Evolutionary conservation across 2,888 invertebrate species (phyloP).

Genomic region (Pachycephus smyrnensis): DNA sequence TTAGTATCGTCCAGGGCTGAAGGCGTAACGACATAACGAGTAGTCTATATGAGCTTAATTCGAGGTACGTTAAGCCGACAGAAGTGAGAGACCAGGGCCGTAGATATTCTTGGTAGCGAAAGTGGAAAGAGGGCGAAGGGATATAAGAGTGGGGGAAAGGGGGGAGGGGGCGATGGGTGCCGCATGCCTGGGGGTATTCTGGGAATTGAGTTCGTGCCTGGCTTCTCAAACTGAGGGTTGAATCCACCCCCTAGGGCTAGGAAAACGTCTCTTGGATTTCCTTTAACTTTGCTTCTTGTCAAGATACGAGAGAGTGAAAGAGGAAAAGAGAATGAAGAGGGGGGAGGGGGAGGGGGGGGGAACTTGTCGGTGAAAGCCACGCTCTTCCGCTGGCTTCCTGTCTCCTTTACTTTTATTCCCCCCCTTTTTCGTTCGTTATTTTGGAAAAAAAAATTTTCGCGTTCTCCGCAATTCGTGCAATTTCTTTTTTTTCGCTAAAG

Average conservation of each 20-base stretch:
- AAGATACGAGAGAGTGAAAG: not conserved
- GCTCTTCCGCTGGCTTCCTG: not conserved
- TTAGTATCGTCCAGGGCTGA: constrained; percentile 12
- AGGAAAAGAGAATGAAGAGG: not conserved
- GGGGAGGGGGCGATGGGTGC: constrained; percentile 40
- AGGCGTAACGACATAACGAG: constrained; percentile 52
- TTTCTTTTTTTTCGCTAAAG: no score
- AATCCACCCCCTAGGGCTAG: constrained; percentile 42
- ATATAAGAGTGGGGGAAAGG: constrained; percentile 23
- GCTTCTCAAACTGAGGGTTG: constrained; percentile 51
- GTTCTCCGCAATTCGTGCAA: no score
- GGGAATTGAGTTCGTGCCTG: constrained; percentile 62
- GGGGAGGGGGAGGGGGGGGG: not conserved
- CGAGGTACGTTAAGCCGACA: constrained; percentile 49
- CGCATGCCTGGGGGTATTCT: constrained; percentile 49
- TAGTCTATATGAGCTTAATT: constrained; percentile 58
- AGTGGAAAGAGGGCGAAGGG: constrained; percentile 19
- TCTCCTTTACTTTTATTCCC: not conserved
- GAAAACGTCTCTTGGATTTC: constrained; percentile 29
- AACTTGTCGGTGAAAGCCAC: constrained; percentile 4
- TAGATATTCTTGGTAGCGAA: constrained; percentile 1
- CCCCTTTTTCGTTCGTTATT: not conserved
- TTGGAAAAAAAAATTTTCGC: no score
- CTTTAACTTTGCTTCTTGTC: not conserved
- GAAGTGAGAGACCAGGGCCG: not conserved